These are phyloP conservation scores for Mythimna vitellina DNA, from an alignment of 2,888 invertebrate species.

Conservation along the genomic window DNA sequence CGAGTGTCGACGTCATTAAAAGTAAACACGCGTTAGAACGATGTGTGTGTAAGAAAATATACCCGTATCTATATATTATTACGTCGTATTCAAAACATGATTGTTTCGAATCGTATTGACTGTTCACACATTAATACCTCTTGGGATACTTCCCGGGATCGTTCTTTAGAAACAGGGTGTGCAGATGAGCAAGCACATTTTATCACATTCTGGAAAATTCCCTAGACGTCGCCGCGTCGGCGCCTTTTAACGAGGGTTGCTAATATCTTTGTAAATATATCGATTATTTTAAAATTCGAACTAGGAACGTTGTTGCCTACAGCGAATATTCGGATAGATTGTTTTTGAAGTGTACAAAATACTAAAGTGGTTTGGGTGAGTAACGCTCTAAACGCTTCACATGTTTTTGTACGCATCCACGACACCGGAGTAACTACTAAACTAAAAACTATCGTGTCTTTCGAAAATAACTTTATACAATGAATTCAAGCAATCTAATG, in stretches of 20 bases:
- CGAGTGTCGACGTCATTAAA: slow-evolving; percentile 12
- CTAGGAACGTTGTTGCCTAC: background rate
- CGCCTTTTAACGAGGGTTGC: slow-evolving; percentile 48
- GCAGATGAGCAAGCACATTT: slow-evolving; percentile 52
- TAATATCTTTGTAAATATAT: slow-evolving; percentile 51
- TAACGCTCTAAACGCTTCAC: too few relatives aligned
- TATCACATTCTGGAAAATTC: slow-evolving; percentile 55
- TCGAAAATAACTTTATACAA: too few relatives aligned
- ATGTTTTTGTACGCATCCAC: too few relatives aligned
- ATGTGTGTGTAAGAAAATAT: background rate
- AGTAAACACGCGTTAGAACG: slow-evolving; percentile 1
- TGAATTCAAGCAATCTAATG: too few relatives aligned
- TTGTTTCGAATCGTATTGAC: slow-evolving; percentile 48
- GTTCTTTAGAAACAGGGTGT: slow-evolving; percentile 52
- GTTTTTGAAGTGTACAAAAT: too few relatives aligned
- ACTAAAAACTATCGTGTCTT: too few relatives aligned
- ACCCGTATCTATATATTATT: background rate
- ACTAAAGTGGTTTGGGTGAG: background rate
- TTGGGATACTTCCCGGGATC: slow-evolving; percentile 13
- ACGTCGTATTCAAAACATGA: slow-evolving; percentile 27
- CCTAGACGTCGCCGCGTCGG: slow-evolving; percentile 22
- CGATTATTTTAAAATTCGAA: slow-evolving; percentile 47
- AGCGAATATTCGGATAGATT: background rate
- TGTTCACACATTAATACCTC: slow-evolving; percentile 30
- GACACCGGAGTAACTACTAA: too few relatives aligned